These are phyloP conservation scores for Myiotriccus ornatus DNA, from an alignment of 2,797 vertebrate species.

Conservation along the genomic window DNA sequence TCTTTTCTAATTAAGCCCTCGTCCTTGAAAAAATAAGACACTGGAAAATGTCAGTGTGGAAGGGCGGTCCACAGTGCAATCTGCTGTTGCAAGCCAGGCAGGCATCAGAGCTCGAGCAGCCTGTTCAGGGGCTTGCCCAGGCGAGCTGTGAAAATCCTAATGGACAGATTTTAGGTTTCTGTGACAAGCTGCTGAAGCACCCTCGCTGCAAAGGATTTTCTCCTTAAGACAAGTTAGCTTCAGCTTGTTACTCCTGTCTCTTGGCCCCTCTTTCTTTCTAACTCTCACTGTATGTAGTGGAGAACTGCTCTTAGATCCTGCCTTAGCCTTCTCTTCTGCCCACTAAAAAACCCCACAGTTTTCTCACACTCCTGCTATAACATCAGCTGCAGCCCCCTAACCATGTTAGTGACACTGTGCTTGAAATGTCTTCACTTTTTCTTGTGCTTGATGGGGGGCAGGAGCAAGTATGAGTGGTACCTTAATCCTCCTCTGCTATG, in stretches of 20 bases:
- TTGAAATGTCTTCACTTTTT: not conserved
- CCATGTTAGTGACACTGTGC: rapidly evolving
- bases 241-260: not conserved
- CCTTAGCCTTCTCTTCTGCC: not conserved
- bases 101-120: not conserved
- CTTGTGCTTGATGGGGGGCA: not conserved
- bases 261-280: not conserved
- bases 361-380: not conserved
- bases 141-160: not conserved
- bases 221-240: not conserved
- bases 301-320: not conserved
- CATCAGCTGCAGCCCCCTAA: not conserved
- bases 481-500: not conserved
- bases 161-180: not conserved
- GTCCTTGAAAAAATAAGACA: not conserved
- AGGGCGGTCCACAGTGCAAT: not conserved
- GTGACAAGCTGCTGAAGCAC: not conserved
- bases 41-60: not conserved
- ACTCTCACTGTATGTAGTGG: too few species aligned
- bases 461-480: not conserved
- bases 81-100: not conserved
- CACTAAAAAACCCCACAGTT: not conserved
- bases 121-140: not conserved
- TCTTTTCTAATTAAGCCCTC: not conserved
- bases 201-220: not conserved